phyloP scores from a whole-genome alignment of 2,113 vertebrate genomes.

The Conger conger region DNA sequence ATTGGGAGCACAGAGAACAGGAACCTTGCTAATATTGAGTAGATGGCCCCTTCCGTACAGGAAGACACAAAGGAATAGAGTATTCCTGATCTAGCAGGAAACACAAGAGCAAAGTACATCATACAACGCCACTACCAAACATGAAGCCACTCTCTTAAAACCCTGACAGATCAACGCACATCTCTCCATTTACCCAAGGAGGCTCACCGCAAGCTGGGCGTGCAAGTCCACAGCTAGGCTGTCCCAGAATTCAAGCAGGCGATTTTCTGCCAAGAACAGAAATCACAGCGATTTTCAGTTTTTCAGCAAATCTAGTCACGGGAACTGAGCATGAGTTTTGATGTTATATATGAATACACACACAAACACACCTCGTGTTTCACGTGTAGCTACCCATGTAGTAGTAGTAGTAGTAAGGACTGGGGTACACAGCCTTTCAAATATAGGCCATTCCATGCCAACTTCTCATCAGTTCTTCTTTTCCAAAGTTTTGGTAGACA shows the following conservation, averaged over 20 bases:
- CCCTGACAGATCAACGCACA: not conserved
- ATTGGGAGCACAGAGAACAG: conserved; percentile 29
- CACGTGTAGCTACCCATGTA: too few relatives aligned
- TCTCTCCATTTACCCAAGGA: not conserved
- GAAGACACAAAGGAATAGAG: conserved; percentile 35
- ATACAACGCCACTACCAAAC: conserved; percentile 20
- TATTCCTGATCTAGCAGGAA: conserved; percentile 38
- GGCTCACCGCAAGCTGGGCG: not conserved
- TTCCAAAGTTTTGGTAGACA: too few relatives aligned
- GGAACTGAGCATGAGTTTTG: too few relatives aligned
- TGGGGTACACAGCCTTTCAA: not conserved
- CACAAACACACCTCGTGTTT: too few relatives aligned
- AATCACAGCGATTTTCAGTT: not conserved
- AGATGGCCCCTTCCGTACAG: conserved; percentile 41
- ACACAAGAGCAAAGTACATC: conserved; percentile 47
- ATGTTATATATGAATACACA: too few relatives aligned
- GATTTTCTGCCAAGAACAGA: not conserved
- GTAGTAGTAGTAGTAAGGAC: not conserved
- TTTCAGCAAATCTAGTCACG: not conserved
- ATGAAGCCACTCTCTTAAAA: not conserved
- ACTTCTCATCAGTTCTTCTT: too few relatives aligned
- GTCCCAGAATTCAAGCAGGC: not conserved
- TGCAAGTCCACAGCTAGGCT: not conserved
- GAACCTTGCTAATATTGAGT: conserved; percentile 44
- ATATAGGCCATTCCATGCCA: too few relatives aligned